A percentile compares a stretch with the other conserved stretches of the same genome.
Conservation (phyloP, 1,140 invertebrate species). For the Acromyrmex echinatior region DNA sequence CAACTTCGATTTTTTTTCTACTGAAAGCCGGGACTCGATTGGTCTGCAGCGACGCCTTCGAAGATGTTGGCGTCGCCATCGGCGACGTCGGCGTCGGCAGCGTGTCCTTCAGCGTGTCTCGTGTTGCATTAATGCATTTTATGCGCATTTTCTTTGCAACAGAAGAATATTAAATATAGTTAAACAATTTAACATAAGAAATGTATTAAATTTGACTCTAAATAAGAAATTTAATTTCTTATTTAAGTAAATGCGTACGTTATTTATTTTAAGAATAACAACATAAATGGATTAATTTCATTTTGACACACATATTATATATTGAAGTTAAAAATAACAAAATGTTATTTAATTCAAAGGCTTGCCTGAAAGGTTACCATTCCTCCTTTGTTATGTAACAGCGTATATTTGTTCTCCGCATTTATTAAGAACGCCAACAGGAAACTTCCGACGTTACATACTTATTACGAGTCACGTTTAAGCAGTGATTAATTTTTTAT, state of each 20-base stretch:
- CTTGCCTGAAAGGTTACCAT: no score
- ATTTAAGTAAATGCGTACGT: no score
- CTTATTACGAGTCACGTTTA: background rate
- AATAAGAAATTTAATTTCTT: no score
- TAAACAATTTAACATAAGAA: no score
- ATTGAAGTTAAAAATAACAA: no score
- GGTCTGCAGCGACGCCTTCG: constrained; percentile 87
- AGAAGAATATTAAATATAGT: constrained; percentile 1
- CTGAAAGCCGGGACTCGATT: constrained; percentile 87
- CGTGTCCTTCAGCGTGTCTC: constrained; percentile 90
- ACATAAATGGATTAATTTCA: no score
- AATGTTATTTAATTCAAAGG: no score
- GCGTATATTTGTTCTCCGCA: background rate
- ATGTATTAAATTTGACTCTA: no score
- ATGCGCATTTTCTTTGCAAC: constrained; percentile 90
- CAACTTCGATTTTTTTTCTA: background rate
- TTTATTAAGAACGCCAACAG: background rate
- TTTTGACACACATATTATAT: no score
- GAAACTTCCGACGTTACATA: background rate
- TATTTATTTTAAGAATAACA: no score
- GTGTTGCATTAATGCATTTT: constrained; percentile 98
- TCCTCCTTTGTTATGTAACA: no score
- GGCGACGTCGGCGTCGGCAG: constrained; percentile 81
- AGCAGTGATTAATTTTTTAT: constrained; percentile 36
- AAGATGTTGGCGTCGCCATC: constrained; percentile 79